Evolutionary conservation across 2,113 vertebrate species (phyloP), one percentile per base, ranked within the genome.

Genomic region (Reinhardtius hippoglossoides): DNA sequence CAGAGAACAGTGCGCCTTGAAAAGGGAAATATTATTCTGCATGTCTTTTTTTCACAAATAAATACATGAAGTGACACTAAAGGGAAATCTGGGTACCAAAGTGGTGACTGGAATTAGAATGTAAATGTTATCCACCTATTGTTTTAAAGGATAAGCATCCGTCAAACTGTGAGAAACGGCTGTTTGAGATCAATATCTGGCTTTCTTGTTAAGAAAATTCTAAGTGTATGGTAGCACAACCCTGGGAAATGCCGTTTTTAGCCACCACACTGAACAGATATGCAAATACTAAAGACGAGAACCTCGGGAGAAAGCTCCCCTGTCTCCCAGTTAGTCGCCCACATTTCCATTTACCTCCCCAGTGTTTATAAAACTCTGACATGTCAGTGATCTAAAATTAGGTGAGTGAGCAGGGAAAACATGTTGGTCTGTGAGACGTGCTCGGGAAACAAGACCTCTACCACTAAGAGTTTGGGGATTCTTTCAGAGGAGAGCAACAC

Each of bases 331-430:
- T 75, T 62, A 69, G 24, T 48, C 48, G 48, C 37, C 40, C 82
- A 70, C 55, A 37, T 83, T 75, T 74, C 35, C 37, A 52, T 65
- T 71, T 23, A 68, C 27, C 61, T 76, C 71, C 62, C 61, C 50
- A n/a, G 68, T 20, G 48, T 56, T 54, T 59, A 46, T 76, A 23
- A 71, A 90, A 79, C 74, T 68, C 61, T 27, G 46, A 78, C 42
- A 76, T 67, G 83, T 82, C 76, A 80, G 16, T 85, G 68, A 74
- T 85, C 86, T 83, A 84, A 88, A 90, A 78, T 89, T 75, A 87
- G 84, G 83, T 35, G 57, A 80, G 44, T 61, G 65, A 76, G 68
- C 24, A 77, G 40, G 63, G 72, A 81, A 76, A 82, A 81, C 52
- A 70, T 67, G 80, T 79, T 69, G 7, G 67, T 62, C 67, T 68